Percentiles rank a stretch among this genome's conserved stretches.
phyloP scores from a whole-genome alignment of 2,797 vertebrate genomes.

The Sus cebifrons region DNA sequence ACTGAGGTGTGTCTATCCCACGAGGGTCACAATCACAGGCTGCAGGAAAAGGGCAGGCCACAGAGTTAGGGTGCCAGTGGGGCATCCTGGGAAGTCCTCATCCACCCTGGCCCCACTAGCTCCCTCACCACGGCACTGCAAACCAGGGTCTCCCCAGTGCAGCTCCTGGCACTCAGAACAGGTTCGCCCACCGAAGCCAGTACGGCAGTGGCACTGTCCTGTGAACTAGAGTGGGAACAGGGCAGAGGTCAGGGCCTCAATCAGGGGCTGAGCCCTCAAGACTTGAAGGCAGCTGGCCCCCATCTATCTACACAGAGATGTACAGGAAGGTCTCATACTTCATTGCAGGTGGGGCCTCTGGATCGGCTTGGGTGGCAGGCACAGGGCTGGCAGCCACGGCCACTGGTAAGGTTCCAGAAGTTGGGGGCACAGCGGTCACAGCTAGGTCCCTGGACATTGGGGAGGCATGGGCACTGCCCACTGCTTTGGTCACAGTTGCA shows the following conservation, averaged over 20 bases:
- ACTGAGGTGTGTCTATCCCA: conserved; percentile 95
- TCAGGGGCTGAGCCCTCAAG: background rate
- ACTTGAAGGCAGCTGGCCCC: background rate
- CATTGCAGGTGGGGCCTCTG: conserved; percentile 94
- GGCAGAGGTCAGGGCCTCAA: background rate
- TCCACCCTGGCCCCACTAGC: fast-evolving
- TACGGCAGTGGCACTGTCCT: conserved; percentile 96
- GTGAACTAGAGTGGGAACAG: conserved; percentile 92
- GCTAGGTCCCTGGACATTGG: conserved; percentile 94
- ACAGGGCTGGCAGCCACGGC: conserved; percentile 94
- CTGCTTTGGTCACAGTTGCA: conserved; percentile 94
- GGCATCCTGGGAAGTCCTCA: background rate
- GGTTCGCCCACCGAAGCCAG: conserved; percentile 96
- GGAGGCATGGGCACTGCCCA: conserved; percentile 97
- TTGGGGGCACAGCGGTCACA: conserved; percentile 96
- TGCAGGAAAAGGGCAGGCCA: conserved; percentile 80
- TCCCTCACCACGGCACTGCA: conserved; percentile 95
- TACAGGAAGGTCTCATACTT: conserved; percentile 90
- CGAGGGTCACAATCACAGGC: conserved; percentile 97
- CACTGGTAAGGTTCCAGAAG: conserved; percentile 96
- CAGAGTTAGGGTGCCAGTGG: background rate
- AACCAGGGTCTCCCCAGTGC: conserved; percentile 96
- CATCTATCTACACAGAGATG: background rate
- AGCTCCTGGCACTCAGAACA: conserved; percentile 97
- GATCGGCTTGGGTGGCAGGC: conserved; percentile 95